Conservation (phyloP, 2,797 vertebrate genomes). For the Spinus pinus region DNA sequence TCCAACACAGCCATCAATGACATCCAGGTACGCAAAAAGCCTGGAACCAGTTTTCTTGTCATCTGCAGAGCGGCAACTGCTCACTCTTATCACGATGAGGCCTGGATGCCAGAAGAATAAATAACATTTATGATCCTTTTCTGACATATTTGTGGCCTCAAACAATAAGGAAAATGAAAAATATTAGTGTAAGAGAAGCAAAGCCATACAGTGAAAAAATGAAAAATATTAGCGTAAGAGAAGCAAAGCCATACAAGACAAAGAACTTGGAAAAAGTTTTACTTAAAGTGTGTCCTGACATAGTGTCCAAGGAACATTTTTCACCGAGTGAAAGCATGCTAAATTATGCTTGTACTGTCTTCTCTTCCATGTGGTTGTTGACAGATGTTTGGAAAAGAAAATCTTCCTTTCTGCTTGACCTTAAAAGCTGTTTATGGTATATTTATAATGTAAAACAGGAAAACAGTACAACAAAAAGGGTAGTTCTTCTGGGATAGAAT, state of each 20-base stretch:
- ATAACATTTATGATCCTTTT: not conserved
- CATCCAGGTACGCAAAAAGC: not conserved
- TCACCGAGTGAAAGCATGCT: slow-evolving; percentile 21
- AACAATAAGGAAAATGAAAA: slow-evolving; percentile 36
- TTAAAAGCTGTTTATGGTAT: slow-evolving; percentile 61
- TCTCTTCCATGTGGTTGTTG: slow-evolving; percentile 54
- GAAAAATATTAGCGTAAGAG: slow-evolving; percentile 48
- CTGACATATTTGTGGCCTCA: not conserved
- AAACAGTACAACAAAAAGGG: not conserved
- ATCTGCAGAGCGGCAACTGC: slow-evolving; percentile 8
- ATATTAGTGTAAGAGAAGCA: slow-evolving; percentile 43
- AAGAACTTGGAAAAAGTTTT: slow-evolving; percentile 59
- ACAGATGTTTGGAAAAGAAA: slow-evolving; percentile 67
- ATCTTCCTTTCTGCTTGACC: slow-evolving; percentile 66
- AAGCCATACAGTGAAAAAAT: slow-evolving; percentile 17
- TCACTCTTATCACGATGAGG: not conserved
- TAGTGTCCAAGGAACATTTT: slow-evolving; percentile 58
- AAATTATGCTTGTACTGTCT: slow-evolving; percentile 62
- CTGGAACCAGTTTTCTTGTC: not conserved
- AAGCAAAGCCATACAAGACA: slow-evolving; percentile 45
- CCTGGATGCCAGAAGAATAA: not conserved
- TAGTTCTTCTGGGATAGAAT: not conserved
- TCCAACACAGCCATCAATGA: not conserved
- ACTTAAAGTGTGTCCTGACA: slow-evolving; percentile 59
- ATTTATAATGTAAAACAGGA: slow-evolving; percentile 39